Evolutionary conservation across 2,113 vertebrate species (phyloP).

Genomic region (Montifringilla adamsi): DNA sequence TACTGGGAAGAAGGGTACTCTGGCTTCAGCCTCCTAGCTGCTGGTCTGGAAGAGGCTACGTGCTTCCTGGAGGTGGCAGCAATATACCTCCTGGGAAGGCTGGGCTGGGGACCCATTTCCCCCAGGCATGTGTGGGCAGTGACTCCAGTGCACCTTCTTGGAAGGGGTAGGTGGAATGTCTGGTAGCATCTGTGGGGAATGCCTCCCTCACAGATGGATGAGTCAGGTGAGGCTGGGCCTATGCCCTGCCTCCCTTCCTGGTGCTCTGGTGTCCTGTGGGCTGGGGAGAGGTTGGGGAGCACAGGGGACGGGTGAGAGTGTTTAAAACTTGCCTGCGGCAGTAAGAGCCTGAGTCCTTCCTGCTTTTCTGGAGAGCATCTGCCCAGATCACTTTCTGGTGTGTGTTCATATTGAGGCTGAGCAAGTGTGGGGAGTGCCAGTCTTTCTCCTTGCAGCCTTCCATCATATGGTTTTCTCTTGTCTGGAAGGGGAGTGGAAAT

Average conservation of each 20-base stretch:
- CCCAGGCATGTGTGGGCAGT: neutral
- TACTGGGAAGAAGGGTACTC: neutral
- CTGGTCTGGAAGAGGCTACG: neutral
- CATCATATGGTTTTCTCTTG: fast-evolving
- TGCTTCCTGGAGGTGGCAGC: neutral
- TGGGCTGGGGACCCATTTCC: neutral
- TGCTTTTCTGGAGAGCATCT: neutral
- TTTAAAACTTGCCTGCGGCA: neutral
- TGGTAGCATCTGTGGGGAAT: neutral
- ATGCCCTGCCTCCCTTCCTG: neutral
- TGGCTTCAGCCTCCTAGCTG: neutral
- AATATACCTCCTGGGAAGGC: neutral
- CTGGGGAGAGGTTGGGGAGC: neutral
- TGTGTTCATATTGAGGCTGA: neutral
- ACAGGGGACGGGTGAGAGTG: neutral
- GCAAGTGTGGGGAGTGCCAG: neutral
- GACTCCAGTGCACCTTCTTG: neutral
- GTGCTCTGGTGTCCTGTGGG: neutral
- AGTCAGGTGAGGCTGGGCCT: neutral
- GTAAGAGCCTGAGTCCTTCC: neutral
- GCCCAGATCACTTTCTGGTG: neutral
- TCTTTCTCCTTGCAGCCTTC: neutral
- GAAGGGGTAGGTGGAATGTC: neutral
- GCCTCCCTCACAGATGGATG: neutral
- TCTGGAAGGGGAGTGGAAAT: neutral